Percentiles rank a stretch among this genome's conserved stretches.
phyloP scores from a whole-genome alignment of 2,888 invertebrate genomes.

The Ceratothoa steindachneri region DNA sequence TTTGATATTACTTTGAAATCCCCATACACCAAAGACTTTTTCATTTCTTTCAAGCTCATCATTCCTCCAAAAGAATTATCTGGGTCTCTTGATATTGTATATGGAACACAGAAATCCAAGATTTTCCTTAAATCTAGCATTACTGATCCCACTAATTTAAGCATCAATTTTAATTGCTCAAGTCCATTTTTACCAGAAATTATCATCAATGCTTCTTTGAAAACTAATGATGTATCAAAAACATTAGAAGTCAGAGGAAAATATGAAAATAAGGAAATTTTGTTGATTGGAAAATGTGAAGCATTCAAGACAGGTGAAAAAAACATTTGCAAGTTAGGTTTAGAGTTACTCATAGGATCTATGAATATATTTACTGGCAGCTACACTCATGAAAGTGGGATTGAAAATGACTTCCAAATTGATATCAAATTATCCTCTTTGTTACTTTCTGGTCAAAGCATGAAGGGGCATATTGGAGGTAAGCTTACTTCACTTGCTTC shows the following conservation, averaged over 20 bases:
- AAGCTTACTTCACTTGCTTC: background rate
- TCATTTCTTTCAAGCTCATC: constrained; percentile 15
- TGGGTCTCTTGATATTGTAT: constrained; percentile 13
- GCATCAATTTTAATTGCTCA: background rate
- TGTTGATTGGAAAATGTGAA: background rate
- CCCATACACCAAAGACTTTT: constrained; percentile 22
- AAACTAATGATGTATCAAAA: background rate
- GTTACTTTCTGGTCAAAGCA: background rate
- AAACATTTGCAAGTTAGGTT: background rate
- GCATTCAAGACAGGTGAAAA: background rate
- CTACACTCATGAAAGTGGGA: background rate
- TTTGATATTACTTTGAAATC: constrained; percentile 23
- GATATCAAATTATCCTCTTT: background rate
- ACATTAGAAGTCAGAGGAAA: constrained; percentile 9
- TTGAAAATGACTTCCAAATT: background rate
- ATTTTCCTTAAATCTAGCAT: background rate
- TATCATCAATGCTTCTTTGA: background rate
- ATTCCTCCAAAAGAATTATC: constrained; percentile 10
- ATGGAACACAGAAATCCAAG: constrained; percentile 12
- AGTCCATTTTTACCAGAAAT: constrained; percentile 1
- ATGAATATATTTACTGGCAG: background rate
- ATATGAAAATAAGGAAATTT: background rate
- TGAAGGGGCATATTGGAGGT: constrained; percentile 8
- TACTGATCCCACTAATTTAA: background rate
- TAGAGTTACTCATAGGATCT: background rate